These are phyloP conservation scores for Nematopogon swammerdamellus DNA, from an alignment of 2,888 invertebrate genomes.

Conservation along the genomic window DNA sequence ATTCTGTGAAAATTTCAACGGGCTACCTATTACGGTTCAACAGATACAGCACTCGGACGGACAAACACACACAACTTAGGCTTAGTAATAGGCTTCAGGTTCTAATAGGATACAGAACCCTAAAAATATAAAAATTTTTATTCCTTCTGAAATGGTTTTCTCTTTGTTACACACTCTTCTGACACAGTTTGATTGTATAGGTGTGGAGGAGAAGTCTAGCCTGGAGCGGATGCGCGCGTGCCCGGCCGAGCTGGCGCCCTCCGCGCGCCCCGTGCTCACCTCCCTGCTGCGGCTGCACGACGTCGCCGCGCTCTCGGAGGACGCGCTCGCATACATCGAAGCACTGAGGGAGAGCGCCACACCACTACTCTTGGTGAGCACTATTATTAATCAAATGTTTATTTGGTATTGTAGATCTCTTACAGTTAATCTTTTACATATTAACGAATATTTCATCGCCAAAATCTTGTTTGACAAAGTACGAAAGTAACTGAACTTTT, in stretches of 20 bases:
- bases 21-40: no score
- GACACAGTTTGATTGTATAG: constrained; percentile 18
- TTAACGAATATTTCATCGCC: no score
- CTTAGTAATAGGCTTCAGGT: no score
- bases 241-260: constrained; percentile 20
- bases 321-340: constrained; percentile 22
- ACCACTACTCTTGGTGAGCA: constrained; percentile 26
- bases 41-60: no score
- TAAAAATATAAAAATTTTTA: no score
- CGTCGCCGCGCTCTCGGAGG: constrained; percentile 13
- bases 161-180: no score
- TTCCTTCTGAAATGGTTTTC: no score
- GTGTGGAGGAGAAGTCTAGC: constrained; percentile 23
- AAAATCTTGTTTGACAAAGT: no score
- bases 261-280: constrained; percentile 16
- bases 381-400: background rate
- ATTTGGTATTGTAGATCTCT: background rate
- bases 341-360: constrained; percentile 18
- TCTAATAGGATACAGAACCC: background rate
- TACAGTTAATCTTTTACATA: no score
- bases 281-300: constrained; percentile 15
- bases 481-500: no score
- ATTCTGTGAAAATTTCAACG: no score
- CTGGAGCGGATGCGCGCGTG: constrained; percentile 27
- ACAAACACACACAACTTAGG: no score